Evolutionary conservation across 2,113 vertebrate genomes (phyloP).

Genomic region (Noctilio leporinus): DNA sequence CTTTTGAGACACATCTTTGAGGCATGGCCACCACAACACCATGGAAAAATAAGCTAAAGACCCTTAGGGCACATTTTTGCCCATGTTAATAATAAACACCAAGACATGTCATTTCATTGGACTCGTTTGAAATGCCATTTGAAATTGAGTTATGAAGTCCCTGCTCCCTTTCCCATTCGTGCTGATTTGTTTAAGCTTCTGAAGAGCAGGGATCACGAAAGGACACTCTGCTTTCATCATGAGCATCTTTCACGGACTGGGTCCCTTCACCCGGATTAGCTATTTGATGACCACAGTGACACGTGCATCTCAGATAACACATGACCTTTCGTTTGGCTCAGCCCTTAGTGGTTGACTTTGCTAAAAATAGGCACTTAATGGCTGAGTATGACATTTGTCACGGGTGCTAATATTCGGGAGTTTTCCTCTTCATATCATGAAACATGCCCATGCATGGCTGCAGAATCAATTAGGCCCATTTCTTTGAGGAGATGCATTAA

Average conservation of each 20-base stretch:
- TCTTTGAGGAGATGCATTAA: background rate
- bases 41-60: background rate
- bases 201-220: background rate
- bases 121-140: background rate
- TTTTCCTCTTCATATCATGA: background rate
- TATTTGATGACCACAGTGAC: background rate
- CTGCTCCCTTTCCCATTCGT: background rate
- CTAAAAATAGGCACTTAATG: conserved; percentile 54
- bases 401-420: background rate
- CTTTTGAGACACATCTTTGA: background rate
- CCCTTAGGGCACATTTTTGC: background rate
- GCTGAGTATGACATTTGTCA: background rate
- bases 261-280: background rate
- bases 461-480: background rate
- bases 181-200: background rate
- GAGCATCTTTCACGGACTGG: background rate
- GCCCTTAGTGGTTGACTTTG: background rate
- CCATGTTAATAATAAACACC: background rate
- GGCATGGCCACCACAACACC: background rate
- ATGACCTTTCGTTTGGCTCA: conserved; percentile 11
- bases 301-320: conserved; percentile 45
- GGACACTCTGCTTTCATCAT: background rate
- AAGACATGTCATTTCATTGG: background rate
- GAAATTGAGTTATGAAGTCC: background rate
- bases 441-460: background rate